These are phyloP conservation scores for Cynopterus sphinx DNA, from an alignment of 2,797 vertebrate species.

Conservation along the genomic window DNA sequence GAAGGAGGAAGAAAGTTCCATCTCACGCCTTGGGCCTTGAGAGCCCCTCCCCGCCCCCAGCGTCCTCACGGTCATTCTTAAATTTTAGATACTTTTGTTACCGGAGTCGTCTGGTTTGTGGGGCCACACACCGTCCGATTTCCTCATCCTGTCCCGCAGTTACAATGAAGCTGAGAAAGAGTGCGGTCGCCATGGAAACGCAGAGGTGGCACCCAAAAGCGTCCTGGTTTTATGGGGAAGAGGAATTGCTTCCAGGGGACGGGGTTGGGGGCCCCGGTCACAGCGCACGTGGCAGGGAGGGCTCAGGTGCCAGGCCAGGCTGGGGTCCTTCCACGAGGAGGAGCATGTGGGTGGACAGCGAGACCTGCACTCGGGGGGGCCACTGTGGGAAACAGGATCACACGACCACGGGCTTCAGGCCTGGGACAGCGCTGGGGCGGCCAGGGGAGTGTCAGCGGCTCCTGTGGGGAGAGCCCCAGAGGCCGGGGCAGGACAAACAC, in stretches of 20 bases:
- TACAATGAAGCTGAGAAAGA: not conserved
- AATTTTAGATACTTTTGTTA: not conserved
- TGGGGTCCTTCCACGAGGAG: not conserved
- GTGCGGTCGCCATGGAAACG: not conserved
- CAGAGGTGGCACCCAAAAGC: not conserved
- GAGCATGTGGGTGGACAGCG: no score
- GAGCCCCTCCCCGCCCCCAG: not conserved
- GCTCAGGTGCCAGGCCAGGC: rapidly evolving
- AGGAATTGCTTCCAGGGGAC: not conserved
- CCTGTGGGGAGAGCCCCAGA: not conserved
- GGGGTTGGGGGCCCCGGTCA: not conserved
- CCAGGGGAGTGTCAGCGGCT: not conserved
- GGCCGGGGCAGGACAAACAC: no score
- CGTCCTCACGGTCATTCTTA: no score
- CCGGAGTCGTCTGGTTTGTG: not conserved
- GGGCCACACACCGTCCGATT: not conserved
- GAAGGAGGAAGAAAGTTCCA: not conserved
- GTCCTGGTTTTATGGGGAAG: not conserved
- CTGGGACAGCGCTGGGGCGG: no score
- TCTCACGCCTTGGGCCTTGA: not conserved
- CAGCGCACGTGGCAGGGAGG: no score
- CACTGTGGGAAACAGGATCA: not conserved
- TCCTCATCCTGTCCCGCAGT: not conserved
- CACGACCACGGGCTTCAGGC: no score
- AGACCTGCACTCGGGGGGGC: not conserved